These are phyloP conservation scores for Cantharis rustica DNA, from an alignment of 2,888 invertebrate species.

Conservation along the genomic window DNA sequence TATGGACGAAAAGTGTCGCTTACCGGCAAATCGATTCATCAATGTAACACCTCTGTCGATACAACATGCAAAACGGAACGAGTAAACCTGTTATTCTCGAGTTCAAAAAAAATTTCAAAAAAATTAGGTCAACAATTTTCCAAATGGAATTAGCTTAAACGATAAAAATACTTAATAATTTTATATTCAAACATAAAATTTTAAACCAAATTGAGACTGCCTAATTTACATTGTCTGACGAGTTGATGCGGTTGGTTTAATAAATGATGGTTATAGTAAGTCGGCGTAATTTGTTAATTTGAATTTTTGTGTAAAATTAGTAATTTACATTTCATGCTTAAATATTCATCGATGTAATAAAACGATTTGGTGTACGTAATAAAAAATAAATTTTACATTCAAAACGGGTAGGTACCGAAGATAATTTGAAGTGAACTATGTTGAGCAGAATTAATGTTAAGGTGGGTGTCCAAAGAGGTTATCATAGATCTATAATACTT, in stretches of 20 bases:
- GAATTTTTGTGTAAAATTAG: not conserved
- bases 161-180: not conserved
- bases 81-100: not conserved
- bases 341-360: not conserved
- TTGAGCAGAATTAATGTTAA: not conserved
- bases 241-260: not conserved
- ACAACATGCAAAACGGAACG: not conserved
- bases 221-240: not conserved
- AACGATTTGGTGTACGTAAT: not conserved
- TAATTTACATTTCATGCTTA: not conserved
- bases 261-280: not conserved
- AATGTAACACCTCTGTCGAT: not conserved
- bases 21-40: not conserved
- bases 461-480: not conserved
- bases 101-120: not conserved
- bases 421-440: not conserved
- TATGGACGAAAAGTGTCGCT: not conserved
- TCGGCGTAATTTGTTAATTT: not conserved
- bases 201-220: not conserved
- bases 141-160: not conserved
- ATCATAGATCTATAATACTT: slow-evolving; percentile 19
- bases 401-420: not conserved
- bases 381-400: not conserved
- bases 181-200: not conserved
- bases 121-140: not conserved